Conservation (phyloP, 2,113 vertebrate species). For the Brienomyrus longianalis region DNA sequence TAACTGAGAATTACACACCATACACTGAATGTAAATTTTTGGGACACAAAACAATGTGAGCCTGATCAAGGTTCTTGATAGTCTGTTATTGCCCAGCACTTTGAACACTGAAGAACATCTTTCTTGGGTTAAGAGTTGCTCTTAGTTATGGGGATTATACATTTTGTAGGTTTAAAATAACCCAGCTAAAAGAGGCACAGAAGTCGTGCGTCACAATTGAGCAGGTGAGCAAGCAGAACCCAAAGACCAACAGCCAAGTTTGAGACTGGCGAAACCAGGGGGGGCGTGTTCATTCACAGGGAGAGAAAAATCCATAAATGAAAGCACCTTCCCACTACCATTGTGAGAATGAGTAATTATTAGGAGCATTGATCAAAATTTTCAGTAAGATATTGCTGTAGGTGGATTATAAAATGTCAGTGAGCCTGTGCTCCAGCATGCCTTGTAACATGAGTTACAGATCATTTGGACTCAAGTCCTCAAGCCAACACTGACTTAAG, state of each 20-base stretch:
- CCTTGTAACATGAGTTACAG: neutral
- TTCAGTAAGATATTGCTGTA: neutral
- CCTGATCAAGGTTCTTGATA: neutral
- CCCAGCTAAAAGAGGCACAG: neutral
- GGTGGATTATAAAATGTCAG: neutral
- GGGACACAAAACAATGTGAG: neutral
- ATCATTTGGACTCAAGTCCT: neutral
- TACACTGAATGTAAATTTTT: neutral
- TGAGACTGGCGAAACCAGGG: neutral
- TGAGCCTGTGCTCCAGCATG: neutral
- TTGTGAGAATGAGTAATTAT: neutral
- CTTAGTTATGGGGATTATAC: neutral
- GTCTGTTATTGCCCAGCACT: neutral
- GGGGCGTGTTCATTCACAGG: neutral
- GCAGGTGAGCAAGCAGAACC: neutral
- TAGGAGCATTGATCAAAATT: neutral
- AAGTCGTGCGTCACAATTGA: neutral
- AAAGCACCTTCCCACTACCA: neutral
- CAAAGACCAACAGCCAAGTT: neutral
- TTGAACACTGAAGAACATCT: neutral
- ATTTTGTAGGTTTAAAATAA: neutral
- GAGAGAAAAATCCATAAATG: neutral
- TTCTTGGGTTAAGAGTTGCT: neutral
- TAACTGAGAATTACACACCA: neutral
- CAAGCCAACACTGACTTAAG: neutral